Evolutionary conservation across 2,888 invertebrate species (phyloP).

Genomic region (Papilio gigon): DNA sequence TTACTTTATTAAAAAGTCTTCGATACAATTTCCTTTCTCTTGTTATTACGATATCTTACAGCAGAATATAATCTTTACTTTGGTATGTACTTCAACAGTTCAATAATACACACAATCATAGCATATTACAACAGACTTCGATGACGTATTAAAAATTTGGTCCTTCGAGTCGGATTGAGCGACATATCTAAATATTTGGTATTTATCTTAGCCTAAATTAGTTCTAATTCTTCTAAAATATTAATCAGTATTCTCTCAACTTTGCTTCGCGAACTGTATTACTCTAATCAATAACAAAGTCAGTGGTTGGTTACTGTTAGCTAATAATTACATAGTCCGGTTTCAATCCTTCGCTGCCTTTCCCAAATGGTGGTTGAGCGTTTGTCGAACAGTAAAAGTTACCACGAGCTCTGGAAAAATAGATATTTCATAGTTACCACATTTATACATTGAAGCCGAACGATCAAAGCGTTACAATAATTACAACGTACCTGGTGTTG

Average conservation of each 20-base stretch:
- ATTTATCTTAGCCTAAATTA: neutral
- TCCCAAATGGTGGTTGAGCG: constrained; percentile 55
- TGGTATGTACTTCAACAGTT: neutral
- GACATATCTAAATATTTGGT: neutral
- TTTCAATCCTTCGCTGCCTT: constrained; percentile 57
- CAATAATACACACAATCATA: neutral
- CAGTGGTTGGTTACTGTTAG: neutral
- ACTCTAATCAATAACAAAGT: neutral
- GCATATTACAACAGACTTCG: neutral
- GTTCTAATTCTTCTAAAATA: neutral
- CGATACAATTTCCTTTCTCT: neutral
- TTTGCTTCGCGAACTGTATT: neutral
- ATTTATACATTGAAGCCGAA: too few relatives aligned
- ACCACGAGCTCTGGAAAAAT: constrained; percentile 65
- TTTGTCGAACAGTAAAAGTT: constrained; percentile 70
- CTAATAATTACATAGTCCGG: constrained; percentile 45
- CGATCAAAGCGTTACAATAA: too few relatives aligned
- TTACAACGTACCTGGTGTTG: constrained; percentile 58
- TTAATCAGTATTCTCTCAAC: neutral
- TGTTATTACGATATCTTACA: neutral
- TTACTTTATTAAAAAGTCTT: neutral
- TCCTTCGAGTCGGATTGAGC: neutral
- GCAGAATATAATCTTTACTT: neutral
- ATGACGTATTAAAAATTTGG: neutral
- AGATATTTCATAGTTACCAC: neutral